Evolutionary conservation across 2,888 invertebrate species (phyloP), one percentile per base, ranked within the genome.

Genomic region (Nymphalis c-album): DNA sequence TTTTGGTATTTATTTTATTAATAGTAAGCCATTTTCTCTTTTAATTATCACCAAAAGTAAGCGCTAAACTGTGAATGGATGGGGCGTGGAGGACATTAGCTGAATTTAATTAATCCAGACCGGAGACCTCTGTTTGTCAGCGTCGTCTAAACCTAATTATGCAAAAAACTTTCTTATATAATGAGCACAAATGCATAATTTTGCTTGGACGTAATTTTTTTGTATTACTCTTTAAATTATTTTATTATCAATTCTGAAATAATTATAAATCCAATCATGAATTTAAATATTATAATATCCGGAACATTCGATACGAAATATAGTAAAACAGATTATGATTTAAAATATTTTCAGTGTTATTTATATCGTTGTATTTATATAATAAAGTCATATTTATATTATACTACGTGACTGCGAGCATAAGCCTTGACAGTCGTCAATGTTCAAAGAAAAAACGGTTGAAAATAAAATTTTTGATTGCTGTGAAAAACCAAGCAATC

Each of bases 81-180:
- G 18, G 57, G 57, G 57, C 57, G 57, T 57, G 57, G 55, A 57
- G 57, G 40, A 40, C 57, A 57, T 57, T 57, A 57, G 57, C 40
- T 18, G 40, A 57, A 57, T 57, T 57, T 40, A 57, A 57, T 57
- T 57, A 57, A 57, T 57, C 35, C 57, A n/a, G 18, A 57, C 57
- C 57, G 40, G 57, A 57, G 31, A 57, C 40, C 57, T 55, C 60
- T 65, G 47, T 66, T 66, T 61, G 53, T 66, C 40, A 66, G 61
- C 53, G 60, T 53, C 65, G 46, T 18, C 46, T 57, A 57, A 61
- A 57, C 18, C 18, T 35, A 35, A 57, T 57, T 57, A 57, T 31
- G 57, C 8, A 7, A 57, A 57, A 57, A 57, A 57, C 35, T 57
- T 35, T 57, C 40, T 40, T 57, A 57, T 31, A 7, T 57, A 57